Conservation (phyloP, 2,113 vertebrate genomes). For the Hypomesus transpacificus region DNA sequence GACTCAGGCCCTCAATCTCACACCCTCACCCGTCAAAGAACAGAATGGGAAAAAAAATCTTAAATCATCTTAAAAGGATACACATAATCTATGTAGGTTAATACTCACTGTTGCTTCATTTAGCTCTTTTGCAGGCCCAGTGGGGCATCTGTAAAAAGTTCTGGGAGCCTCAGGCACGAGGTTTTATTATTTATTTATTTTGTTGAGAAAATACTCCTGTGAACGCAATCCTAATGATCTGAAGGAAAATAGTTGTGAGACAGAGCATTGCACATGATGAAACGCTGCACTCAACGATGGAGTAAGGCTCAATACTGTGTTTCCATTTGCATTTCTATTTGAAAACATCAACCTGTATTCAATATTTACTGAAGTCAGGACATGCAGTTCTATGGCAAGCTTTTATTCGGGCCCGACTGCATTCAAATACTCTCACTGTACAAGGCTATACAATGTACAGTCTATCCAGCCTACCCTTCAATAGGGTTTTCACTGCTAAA, state of each 20-base stretch:
- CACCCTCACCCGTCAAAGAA: conserved; percentile 53
- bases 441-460: no score
- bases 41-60: conserved; percentile 22
- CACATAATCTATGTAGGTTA: conserved; percentile 65
- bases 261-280: conserved; percentile 28
- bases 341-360: no score
- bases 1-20: conserved; percentile 41
- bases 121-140: conserved; percentile 55
- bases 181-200: conserved; percentile 62
- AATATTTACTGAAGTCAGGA: no score
- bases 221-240: conserved; percentile 58
- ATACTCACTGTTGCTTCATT: conserved; percentile 64
- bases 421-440: no score
- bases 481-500: no score
- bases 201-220: conserved; percentile 39
- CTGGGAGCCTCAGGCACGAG: conserved; percentile 60
- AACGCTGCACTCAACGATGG: conserved; percentile 1
- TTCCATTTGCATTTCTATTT: background rate
- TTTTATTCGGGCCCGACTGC: no score
- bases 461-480: no score
- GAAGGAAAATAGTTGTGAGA: conserved; percentile 31
- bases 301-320: background rate
- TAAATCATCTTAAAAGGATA: conserved; percentile 63
- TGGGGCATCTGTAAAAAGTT: conserved; percentile 54
- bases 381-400: no score